Percentiles rank a stretch among this genome's conserved stretches.
These are phyloP conservation scores for Sitta carolinensis DNA, from an alignment of 2,797 vertebrate genomes.

Conservation along the genomic window DNA sequence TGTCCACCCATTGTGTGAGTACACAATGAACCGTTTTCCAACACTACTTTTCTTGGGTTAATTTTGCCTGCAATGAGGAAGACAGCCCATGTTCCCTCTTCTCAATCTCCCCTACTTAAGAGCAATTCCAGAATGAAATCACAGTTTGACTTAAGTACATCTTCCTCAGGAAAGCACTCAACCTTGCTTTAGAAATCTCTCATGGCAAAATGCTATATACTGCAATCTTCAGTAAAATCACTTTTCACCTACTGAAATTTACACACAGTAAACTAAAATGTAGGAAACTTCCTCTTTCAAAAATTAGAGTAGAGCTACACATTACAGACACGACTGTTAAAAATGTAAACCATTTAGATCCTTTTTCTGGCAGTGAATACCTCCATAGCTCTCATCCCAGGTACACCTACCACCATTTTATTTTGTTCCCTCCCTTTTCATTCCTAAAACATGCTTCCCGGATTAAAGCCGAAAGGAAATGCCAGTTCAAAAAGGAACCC, in stretches of 20 bases:
- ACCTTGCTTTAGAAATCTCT: background rate
- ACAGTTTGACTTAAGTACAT: background rate
- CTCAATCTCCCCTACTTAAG: too few species aligned
- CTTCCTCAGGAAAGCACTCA: background rate
- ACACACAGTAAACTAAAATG: background rate
- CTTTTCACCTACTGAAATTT: background rate
- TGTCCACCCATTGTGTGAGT: background rate
- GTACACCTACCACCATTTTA: background rate
- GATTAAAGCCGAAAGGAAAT: background rate
- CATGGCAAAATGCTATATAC: background rate
- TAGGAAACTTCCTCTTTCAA: background rate
- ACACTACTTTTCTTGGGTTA: background rate
- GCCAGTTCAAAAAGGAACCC: background rate
- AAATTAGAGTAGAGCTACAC: background rate
- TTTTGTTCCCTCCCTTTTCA: background rate
- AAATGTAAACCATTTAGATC: background rate
- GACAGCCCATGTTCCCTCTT: background rate
- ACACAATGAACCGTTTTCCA: background rate
- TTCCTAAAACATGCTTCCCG: background rate
- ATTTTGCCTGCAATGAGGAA: background rate
- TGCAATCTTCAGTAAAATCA: background rate
- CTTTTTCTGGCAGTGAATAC: background rate
- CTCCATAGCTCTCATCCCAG: background rate
- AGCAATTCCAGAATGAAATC: background rate
- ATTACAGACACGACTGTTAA: background rate